Conservation (phyloP, 64 coral and sea anemone species). For the Cladopsammia gracilis region DNA sequence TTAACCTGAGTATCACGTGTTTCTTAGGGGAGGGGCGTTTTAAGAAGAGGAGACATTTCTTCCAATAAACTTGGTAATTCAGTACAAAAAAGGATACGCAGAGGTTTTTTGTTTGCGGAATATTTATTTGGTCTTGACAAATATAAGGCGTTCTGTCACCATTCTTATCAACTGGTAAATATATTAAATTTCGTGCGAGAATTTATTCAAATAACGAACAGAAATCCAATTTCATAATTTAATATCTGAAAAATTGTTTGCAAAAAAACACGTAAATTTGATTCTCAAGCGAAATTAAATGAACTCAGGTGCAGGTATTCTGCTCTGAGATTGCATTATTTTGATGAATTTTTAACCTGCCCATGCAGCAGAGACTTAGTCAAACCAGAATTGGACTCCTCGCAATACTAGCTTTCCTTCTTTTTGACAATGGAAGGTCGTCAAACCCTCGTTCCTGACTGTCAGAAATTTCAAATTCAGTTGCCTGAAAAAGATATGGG, state of each 20-base stretch:
- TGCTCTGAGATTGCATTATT: background rate
- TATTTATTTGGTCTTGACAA: too few relatives aligned
- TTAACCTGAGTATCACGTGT: too few relatives aligned
- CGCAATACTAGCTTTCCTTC: conserved; percentile 64
- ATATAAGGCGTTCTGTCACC: too few relatives aligned
- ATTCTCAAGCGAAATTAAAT: background rate
- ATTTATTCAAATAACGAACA: background rate
- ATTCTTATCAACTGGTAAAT: too few relatives aligned
- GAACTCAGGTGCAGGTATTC: background rate
- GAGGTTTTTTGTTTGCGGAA: too few relatives aligned
- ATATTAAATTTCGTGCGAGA: too few relatives aligned
- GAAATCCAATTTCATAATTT: background rate
- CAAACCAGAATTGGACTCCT: conserved; percentile 67
- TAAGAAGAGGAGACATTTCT: too few relatives aligned
- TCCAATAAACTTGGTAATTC: too few relatives aligned
- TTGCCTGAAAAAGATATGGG: conserved; percentile 5
- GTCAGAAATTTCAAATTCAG: conserved; percentile 77
- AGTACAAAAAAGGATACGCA: too few relatives aligned
- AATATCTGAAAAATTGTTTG: too few relatives aligned
- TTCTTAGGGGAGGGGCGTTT: too few relatives aligned
- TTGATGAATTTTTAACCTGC: background rate
- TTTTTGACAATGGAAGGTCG: conserved; percentile 32
- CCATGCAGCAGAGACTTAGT: background rate
- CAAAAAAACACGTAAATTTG: too few relatives aligned
- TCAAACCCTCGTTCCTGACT: conserved; percentile 64